Evolutionary conservation across 2,797 vertebrate genomes (phyloP), one percentile per base, ranked within the genome.

Genomic region (Heliangelus exortis): DNA sequence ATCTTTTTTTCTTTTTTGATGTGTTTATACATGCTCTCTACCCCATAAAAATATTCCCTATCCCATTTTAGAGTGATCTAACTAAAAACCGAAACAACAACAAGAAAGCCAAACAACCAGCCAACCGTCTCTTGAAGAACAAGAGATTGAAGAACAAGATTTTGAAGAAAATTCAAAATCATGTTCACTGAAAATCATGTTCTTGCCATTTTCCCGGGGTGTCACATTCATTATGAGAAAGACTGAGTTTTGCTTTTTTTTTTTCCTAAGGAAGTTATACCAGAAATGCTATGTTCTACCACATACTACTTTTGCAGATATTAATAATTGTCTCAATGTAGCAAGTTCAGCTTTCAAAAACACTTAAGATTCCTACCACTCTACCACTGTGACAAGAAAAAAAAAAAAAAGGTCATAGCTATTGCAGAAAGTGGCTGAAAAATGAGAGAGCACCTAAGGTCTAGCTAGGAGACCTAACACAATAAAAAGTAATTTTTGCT

Each of bases 1-100:
- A 22, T 53, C 54, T 11, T 58, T 29, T 36, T 80, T 78, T 23
- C 19, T 65, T 68, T 57, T 68, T 23, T 50, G 8, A 22, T 29
- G 4, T 54, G 2, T 4, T 73, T 43, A 1, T 33, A 19, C 13
- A 88, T 55, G 2, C 6, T 5, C 2, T 51, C 2, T 61, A 2
- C 5, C 2, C 7, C 6, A 25, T 31, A 63, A 84, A 87, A 68
- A 20, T 47, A 3, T 1, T 71, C 7, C 5, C 20, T 53, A 21
- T 7, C 4, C 3, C 7, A 31, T 75, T 74, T 78, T 59, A 10
- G 25, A 9, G 3, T 45, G 1, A 43, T 78, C 7, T 16, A 51
- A 25, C 18, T 59, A n/a, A 59, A 84, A 48, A 67, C 3, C 10
- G 43, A 7, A 28, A 1, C 13, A 47, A 4, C 8, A 36, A 0